phyloP scores from a whole-genome alignment of 2,888 invertebrate genomes.

The Lasius fuliginosus region DNA sequence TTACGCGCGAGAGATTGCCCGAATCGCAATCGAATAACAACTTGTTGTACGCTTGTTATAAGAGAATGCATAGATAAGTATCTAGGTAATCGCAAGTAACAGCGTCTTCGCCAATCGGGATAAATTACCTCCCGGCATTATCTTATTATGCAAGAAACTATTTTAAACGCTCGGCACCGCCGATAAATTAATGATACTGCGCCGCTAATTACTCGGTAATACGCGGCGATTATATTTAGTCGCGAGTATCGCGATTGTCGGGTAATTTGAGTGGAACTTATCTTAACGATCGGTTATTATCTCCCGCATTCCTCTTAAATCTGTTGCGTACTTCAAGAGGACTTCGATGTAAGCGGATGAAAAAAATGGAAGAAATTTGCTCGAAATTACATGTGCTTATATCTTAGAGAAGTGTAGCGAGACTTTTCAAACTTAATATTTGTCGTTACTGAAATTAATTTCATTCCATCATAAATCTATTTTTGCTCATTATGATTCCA shows the following conservation, averaged over 20 bases:
- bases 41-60: constrained; percentile 37
- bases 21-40: constrained; percentile 57
- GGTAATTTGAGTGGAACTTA: constrained; percentile 67
- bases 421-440: not conserved
- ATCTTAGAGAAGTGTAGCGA: not conserved
- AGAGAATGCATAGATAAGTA: constrained; percentile 42
- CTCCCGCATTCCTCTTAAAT: constrained; percentile 39
- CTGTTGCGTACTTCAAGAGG: constrained; percentile 9
- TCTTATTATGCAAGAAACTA: constrained; percentile 70
- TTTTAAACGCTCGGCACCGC: constrained; percentile 55
- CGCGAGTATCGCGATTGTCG: constrained; percentile 55
- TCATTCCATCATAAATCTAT: not conserved
- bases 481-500: not conserved
- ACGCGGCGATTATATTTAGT: constrained; percentile 65
- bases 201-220: constrained; percentile 68
- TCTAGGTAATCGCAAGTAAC: constrained; percentile 62
- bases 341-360: not conserved
- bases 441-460: not conserved
- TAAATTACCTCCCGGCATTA: constrained; percentile 61
- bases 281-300: constrained; percentile 58
- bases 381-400: not conserved
- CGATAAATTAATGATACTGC: constrained; percentile 67
- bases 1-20: constrained; percentile 41
- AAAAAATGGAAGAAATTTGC: not conserved
- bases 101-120: constrained; percentile 60